A percentile compares a stretch with the other conserved stretches of the same genome.
Conservation (phyloP, 2,888 invertebrate genomes). For the Phragmatobia fuliginosa region DNA sequence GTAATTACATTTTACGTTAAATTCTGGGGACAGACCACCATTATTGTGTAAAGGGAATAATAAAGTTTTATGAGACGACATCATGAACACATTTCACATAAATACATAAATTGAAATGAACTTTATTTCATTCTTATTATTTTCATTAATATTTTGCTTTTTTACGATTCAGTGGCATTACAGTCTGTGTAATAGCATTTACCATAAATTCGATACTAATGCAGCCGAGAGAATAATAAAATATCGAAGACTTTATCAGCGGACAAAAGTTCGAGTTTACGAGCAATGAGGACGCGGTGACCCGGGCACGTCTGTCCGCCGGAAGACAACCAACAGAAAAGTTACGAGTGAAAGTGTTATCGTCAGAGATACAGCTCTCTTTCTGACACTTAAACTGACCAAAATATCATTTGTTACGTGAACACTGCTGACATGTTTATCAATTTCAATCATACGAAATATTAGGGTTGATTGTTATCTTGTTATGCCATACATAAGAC, state of each 20-base stretch:
- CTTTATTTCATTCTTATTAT: slow-evolving; percentile 48
- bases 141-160: slow-evolving; percentile 40
- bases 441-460: neutral
- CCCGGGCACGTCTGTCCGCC: slow-evolving; percentile 30
- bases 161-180: slow-evolving; percentile 23
- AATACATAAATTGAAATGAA: slow-evolving; percentile 54
- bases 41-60: slow-evolving; percentile 42
- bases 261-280: slow-evolving; percentile 53
- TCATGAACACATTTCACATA: slow-evolving; percentile 43
- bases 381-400: slow-evolving; percentile 11
- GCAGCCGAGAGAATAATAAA: slow-evolving; percentile 51
- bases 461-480: neutral
- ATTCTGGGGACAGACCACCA: slow-evolving; percentile 39
- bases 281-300: slow-evolving; percentile 21
- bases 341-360: slow-evolving; percentile 30
- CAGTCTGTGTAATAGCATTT: slow-evolving; percentile 23
- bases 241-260: slow-evolving; percentile 51
- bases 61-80: slow-evolving; percentile 50
- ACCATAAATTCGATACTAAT: slow-evolving; percentile 58
- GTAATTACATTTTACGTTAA: slow-evolving; percentile 55
- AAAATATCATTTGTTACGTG: neutral
- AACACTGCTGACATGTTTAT: neutral
- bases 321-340: slow-evolving; percentile 41
- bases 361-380: slow-evolving; percentile 19
- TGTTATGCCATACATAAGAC: too few species aligned